Conservation (phyloP, 2,797 vertebrate species). For the Distichodus sexfasciatus region DNA sequence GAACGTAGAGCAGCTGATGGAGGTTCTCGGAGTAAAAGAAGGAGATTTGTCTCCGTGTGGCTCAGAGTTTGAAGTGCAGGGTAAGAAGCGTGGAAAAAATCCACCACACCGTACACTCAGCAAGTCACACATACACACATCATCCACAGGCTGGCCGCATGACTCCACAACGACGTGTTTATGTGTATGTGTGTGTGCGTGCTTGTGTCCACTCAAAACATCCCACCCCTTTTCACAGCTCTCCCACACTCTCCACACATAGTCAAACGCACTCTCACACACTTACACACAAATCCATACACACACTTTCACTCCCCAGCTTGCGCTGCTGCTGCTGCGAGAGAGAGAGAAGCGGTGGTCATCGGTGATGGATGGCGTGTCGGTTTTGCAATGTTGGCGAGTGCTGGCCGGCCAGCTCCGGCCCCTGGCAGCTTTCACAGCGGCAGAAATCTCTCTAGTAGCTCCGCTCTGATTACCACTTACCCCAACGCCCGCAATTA, state of each 20-base stretch:
- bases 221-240: conserved; percentile 9
- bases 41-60: conserved; percentile 71
- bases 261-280: conserved; percentile 8
- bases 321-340: not conserved
- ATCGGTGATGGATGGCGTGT: not conserved
- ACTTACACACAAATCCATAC: conserved; percentile 1
- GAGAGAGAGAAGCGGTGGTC: not conserved
- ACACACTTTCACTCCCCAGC: not conserved
- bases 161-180: not conserved
- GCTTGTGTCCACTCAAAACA: not conserved
- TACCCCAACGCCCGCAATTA: conserved; percentile 9
- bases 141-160: no score
- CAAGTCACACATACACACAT: no score
- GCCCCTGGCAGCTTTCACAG: not conserved
- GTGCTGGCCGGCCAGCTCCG: not conserved
- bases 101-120: no score
- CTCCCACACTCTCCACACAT: not conserved
- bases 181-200: not conserved
- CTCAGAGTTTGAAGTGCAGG: conserved; percentile 90
- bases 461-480: conserved; percentile 15
- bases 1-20: conserved; percentile 88
- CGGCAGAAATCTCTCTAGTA: not conserved
- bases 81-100: conserved; percentile 70
- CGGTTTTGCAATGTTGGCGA: not conserved
- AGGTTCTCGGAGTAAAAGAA: conserved; percentile 77